phyloP scores from a whole-genome alignment of 2,888 invertebrate species.

The Cylindroiulus punctatus region DNA sequence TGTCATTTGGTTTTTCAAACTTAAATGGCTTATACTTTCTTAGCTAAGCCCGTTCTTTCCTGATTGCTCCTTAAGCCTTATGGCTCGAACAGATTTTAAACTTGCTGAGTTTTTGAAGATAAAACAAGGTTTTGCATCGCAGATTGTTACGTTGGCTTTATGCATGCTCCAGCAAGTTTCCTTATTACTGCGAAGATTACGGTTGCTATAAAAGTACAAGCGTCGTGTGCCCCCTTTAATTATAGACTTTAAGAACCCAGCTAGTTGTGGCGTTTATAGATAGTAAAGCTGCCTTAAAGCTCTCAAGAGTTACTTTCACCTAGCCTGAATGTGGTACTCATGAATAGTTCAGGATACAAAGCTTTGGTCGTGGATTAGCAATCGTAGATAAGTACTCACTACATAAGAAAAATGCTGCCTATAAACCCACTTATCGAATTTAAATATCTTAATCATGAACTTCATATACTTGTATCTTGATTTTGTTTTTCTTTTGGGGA shows the following conservation, averaged over 20 bases:
- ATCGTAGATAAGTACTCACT: neutral
- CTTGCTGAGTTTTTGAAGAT: conserved; percentile 43
- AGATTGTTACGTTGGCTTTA: conserved; percentile 17
- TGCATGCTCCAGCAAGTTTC: neutral
- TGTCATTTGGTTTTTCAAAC: conserved; percentile 47
- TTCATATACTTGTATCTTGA: too few species aligned
- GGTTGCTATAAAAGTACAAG: conserved; percentile 5
- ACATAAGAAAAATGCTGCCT: neutral
- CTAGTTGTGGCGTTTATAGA: conserved; percentile 43
- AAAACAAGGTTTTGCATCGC: conserved; percentile 1
- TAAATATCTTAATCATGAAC: neutral
- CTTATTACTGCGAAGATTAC: conserved; percentile 16
- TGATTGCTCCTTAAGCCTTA: conserved; percentile 8
- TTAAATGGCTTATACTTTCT: conserved; percentile 42
- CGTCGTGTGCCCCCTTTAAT: conserved; percentile 33
- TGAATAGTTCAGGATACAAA: neutral
- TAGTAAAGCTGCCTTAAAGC: conserved; percentile 10
- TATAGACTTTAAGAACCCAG: neutral
- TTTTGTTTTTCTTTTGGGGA: too few species aligned
- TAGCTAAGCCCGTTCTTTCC: conserved; percentile 5
- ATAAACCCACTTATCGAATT: neutral
- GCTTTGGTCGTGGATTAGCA: neutral
- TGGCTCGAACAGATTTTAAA: conserved; percentile 21
- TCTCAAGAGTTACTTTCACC: conserved; percentile 15
- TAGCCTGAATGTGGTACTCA: neutral